Base-by-base conservation (phyloP, 2,888 invertebrate genomes). In the Entomobrya proxima region DNA sequence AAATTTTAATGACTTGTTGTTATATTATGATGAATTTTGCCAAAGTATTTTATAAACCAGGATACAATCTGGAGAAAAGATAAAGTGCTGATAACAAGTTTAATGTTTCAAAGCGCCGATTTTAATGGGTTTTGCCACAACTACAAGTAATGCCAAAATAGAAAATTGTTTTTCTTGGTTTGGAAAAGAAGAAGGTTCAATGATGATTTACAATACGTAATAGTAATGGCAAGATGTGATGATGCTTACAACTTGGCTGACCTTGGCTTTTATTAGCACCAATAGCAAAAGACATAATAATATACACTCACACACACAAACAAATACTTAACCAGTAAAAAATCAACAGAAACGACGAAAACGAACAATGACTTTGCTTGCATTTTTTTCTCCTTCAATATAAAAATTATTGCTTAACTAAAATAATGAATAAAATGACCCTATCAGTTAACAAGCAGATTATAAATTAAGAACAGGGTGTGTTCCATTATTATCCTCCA, bases 211-310 rank as follows among this genome's bases (percentile, higher is more conserved):
- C n/a, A n/a, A n/a, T n/a, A n/a, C n/a, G n/a, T n/a, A n/a, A n/a
- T n/a, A n/a, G n/a, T n/a, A n/a, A n/a, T n/a, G n/a, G 5, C 15
- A 47, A 13, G 21, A 52, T 21, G 7, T 58, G 7, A 58, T 32
- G 61, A n/a, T 35, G 35, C 35, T 61, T n/a, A n/a, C n/a, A 61
- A 61, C 35, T 61, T 32, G 2, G 1, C 61, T 61, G 61, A 61
- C 61, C 61, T 61, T 61, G 61, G 30, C 61, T 61, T 61, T 61
- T 61, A 61, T 61, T 61, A 35, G 61, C 61, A 61, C 61, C n/a
- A n/a, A n/a, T n/a, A n/a, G n/a, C n/a, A n/a, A n/a, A n/a, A n/a
- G n/a, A n/a, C n/a, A n/a, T n/a, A n/a, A n/a, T n/a, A n/a, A n/a
- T n/a, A n/a, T 11, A n/a, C 2, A 58, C 13, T 15, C 3, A 30